These are phyloP conservation scores for Tolmerus cingulatus DNA, from an alignment of 2,888 invertebrate species.

Conservation along the genomic window DNA sequence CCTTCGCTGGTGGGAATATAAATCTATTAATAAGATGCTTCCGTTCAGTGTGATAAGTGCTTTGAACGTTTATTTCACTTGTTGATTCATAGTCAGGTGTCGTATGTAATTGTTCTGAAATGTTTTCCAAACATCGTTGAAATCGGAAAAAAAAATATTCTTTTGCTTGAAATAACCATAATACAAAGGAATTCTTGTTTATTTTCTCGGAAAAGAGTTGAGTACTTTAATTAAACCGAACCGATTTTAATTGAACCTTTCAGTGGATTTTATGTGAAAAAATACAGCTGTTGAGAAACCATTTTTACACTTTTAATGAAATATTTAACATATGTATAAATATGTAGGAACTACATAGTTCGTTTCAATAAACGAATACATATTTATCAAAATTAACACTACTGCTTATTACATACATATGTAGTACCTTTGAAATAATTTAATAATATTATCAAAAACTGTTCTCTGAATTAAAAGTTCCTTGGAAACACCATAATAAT, in stretches of 20 bases:
- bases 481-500: too few species aligned
- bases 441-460: too few species aligned
- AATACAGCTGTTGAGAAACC: background rate
- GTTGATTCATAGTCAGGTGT: background rate
- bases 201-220: background rate
- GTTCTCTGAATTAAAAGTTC: too few species aligned
- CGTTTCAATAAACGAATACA: too few species aligned
- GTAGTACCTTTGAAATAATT: too few species aligned
- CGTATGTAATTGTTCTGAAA: background rate
- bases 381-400: too few species aligned
- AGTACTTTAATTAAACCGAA: background rate
- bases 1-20: background rate
- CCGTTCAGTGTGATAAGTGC: background rate
- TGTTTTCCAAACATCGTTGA: background rate
- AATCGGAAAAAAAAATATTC: background rate
- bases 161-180: background rate
- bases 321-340: background rate
- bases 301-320: background rate
- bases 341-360: too few species aligned
- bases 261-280: too few species aligned
- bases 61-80: background rate
- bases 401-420: too few species aligned
- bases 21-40: background rate
- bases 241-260: background rate
- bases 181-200: background rate